phyloP scores from a whole-genome alignment of 2,888 invertebrate species.

The Eristalis arbustorum region DNA sequence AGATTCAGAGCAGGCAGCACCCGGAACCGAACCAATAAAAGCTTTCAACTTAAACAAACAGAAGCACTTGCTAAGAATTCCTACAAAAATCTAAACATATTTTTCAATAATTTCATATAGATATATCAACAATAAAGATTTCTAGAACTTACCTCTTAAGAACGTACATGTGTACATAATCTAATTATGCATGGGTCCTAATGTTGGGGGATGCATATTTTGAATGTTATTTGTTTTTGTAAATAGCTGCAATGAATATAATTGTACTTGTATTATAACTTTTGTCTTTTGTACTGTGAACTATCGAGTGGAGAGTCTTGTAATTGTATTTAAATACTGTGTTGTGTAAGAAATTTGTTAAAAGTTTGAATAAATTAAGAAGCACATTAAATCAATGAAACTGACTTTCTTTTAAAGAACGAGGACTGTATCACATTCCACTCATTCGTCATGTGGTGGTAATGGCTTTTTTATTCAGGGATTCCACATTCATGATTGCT shows the following conservation, averaged over 20 bases:
- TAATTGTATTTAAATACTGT: neutral
- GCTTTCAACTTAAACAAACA: neutral
- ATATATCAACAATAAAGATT: neutral
- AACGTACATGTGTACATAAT: neutral
- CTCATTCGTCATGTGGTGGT: too few species aligned
- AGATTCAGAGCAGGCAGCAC: neutral
- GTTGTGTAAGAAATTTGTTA: neutral
- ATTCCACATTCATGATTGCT: too few species aligned
- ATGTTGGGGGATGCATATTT: neutral
- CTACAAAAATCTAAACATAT: neutral
- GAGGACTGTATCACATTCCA: too few species aligned
- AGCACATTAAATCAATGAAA: neutral
- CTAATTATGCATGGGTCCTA: neutral
- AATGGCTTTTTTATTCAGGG: too few species aligned
- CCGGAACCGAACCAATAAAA: neutral
- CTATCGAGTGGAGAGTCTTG: neutral
- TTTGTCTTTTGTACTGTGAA: neutral
- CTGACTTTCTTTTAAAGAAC: neutral
- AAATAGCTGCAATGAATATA: neutral
- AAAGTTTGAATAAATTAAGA: neutral
- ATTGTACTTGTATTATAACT: neutral
- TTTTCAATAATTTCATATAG: neutral
- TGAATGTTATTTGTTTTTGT: neutral
- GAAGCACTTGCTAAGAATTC: neutral
- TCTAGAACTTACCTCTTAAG: neutral